Evolutionary conservation across 2,113 vertebrate genomes (phyloP).

Genomic region (Platichthys flesus): DNA sequence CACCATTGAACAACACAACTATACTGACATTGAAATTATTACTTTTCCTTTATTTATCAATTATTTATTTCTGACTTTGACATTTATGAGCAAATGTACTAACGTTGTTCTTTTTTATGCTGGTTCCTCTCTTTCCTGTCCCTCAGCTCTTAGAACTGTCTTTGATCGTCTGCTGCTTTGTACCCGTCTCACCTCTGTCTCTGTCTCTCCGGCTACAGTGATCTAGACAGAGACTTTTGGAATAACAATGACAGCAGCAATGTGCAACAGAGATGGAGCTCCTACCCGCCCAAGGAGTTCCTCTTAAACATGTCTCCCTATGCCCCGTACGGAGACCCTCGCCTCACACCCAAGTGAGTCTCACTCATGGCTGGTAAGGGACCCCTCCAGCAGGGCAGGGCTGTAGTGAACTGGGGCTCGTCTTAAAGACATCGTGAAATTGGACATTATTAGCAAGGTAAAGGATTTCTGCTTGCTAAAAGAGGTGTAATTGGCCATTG

Average conservation of each 20-base stretch:
- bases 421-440: constrained; percentile 16
- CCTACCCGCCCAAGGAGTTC: constrained; percentile 99
- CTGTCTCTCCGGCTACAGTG: constrained; percentile 84
- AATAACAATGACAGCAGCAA: constrained; percentile 99
- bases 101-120: neutral
- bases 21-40: neutral
- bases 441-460: neutral
- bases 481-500: constrained; percentile 17
- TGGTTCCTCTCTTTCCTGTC: neutral
- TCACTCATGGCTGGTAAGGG: constrained; percentile 84
- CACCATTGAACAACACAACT: constrained; percentile 1
- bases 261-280: constrained; percentile 99
- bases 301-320: constrained; percentile 99
- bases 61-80: constrained; percentile 6
- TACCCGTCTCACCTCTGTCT: constrained; percentile 71
- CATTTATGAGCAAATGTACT: constrained; percentile 3
- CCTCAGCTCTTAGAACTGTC: neutral
- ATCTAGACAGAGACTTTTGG: constrained; percentile 99
- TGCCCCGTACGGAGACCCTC: constrained; percentile 97
- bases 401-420: constrained; percentile 66
- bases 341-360: constrained; percentile 99
- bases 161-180: constrained; percentile 42
- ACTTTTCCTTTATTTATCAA: constrained; percentile 1
- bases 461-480: neutral
- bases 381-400: constrained; percentile 71